phyloP scores from a whole-genome alignment of 2,113 vertebrate species.

The Malurus cyaneus region DNA sequence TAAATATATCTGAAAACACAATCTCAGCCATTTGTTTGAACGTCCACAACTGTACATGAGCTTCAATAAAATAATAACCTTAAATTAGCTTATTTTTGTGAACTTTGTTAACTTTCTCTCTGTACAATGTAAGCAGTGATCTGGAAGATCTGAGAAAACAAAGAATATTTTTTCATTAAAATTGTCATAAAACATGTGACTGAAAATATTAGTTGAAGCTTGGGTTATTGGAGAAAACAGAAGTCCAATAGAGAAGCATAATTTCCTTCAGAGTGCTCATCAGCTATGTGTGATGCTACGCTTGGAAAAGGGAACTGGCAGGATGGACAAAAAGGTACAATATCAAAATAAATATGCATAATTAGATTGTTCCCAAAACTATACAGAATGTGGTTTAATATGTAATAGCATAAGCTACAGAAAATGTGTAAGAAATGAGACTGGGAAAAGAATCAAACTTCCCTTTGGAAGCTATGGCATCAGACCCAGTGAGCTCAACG shows the following conservation, averaged over 20 bases:
- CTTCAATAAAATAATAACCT: neutral
- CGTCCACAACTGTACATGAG: neutral
- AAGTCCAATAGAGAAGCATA: neutral
- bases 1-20: neutral
- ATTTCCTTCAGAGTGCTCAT: neutral
- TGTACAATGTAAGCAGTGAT: neutral
- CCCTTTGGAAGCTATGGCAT: neutral
- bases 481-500: neutral
- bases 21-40: neutral
- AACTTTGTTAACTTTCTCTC: neutral
- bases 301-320: neutral
- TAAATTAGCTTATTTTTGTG: neutral
- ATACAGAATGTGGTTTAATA: neutral
- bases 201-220: neutral
- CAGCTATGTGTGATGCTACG: neutral
- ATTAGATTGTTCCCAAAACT: neutral
- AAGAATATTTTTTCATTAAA: neutral
- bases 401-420: neutral
- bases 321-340: neutral
- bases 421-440: neutral
- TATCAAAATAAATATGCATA: neutral
- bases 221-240: neutral
- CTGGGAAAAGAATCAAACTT: neutral
- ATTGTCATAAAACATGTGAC: neutral
- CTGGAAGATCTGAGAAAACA: neutral